These are phyloP conservation scores for Leptatherina wallacei DNA, from an alignment of 2,797 vertebrate genomes.

Conservation along the genomic window DNA sequence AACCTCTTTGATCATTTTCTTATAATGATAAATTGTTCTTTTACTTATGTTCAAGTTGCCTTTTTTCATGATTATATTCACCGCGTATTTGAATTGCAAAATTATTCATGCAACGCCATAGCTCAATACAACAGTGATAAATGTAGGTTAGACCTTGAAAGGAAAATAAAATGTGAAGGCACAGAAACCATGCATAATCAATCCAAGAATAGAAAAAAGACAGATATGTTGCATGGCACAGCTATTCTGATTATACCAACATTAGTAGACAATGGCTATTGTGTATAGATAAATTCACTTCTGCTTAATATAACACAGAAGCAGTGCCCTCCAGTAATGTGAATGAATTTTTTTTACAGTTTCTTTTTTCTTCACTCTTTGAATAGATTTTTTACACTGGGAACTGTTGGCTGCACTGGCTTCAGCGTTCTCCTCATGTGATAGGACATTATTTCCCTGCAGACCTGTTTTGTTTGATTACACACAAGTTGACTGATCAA, in stretches of 20 bases:
- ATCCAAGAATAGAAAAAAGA: background rate
- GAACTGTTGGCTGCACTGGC: slow-evolving; percentile 5
- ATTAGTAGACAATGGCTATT: background rate
- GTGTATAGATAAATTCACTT: background rate
- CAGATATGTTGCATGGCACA: background rate
- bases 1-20: background rate
- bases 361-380: slow-evolving; percentile 4
- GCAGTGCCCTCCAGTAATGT: background rate
- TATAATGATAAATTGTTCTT: background rate
- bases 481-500: slow-evolving; percentile 65
- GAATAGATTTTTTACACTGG: slow-evolving; percentile 5
- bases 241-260: background rate
- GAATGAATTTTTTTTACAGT: background rate
- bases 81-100: background rate
- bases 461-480: slow-evolving; percentile 64
- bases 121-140: background rate
- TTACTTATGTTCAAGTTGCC: background rate
- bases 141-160: background rate
- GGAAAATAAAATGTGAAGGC: background rate
- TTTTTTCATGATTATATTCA: background rate
- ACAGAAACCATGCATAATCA: background rate
- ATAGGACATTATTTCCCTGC: slow-evolving; percentile 45
- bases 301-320: background rate
- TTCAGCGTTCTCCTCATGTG: slow-evolving; percentile 34
- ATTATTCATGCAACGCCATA: background rate